Evolutionary conservation across 2,113 vertebrate genomes (phyloP), one percentile per base, ranked within the genome.

Genomic region (Epinephelus cyanopodus): DNA sequence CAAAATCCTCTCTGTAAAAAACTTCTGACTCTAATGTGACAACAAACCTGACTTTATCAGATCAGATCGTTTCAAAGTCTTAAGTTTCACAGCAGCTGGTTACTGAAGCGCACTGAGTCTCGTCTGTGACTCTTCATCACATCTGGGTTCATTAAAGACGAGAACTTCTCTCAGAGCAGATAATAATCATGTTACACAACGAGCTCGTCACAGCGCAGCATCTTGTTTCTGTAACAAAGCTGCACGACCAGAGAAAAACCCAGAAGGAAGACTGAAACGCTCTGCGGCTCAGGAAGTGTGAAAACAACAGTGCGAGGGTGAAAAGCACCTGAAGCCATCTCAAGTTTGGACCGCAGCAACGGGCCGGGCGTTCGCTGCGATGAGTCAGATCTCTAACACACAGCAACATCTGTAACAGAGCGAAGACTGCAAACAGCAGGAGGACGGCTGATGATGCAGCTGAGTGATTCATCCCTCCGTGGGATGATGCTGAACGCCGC

Each of bases 381-480:
- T 90, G 88, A 92, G 70, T 90, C 88, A 90, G 57, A 81, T 2
- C 53, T 23, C 69, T 75, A 54, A 74, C 27, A 37, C 67, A 54
- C 12, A 66, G 21, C 53, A 56, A 86, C 83, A 60, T 52, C 79
- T 90, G 86, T 3, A 81, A 27, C n/a, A 47, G 52, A 68, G 62
- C 75, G 18, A 60, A 62, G 66, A 66, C 15, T 18, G 23, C 53
- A 12, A 74, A 74, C 82, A 65, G 68, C 72, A 60, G 58, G 77
- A 75, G 69, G 81, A n/a, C 23, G 0, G 54, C 42, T 9, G 65
- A 62, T 82, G 81, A 89, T 79, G 75, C 82, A 54, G 23, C 3
- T 5, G 17, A 19, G 57, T 90, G 88, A 87, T 45, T 90, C 87
- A 90, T 77, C 66, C 37, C 70, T 85, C 72, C 56, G 80, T 89